phyloP scores from a whole-genome alignment of 92 coral and sea anemone species.

The Parazoanthus darwini region DNA sequence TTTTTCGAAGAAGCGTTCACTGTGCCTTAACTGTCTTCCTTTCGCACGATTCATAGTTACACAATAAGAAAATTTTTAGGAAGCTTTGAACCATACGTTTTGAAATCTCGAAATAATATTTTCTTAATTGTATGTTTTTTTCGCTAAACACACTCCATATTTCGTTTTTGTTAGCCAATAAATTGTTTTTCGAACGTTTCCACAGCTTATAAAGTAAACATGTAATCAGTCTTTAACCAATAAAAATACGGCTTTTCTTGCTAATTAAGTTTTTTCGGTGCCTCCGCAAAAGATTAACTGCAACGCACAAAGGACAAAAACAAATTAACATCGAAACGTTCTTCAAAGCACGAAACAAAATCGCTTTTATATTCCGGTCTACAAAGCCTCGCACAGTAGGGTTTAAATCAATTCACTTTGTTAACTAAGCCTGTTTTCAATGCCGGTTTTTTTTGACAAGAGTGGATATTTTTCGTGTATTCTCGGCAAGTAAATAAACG shows the following conservation, averaged over 20 bases:
- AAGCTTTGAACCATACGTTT: neutral
- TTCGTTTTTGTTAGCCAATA: neutral
- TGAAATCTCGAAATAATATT: neutral
- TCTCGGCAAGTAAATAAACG: too few relatives aligned
- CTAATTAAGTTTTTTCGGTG: neutral
- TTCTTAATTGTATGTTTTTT: neutral
- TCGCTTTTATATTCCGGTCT: neutral
- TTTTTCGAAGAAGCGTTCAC: slow-evolving; percentile 17
- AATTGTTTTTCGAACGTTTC: neutral
- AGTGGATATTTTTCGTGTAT: neutral
- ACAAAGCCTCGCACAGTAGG: neutral
- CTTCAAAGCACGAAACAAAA: neutral
- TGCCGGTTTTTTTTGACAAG: neutral
- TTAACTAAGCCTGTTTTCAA: too few relatives aligned
- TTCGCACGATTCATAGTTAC: neutral
- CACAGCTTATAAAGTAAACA: neutral
- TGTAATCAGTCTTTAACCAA: neutral
- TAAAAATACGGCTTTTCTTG: neutral
- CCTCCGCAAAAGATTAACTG: neutral
- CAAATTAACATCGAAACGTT: neutral
- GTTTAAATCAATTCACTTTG: neutral
- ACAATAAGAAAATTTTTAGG: neutral
- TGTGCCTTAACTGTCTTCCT: neutral
- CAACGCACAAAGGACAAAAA: neutral
- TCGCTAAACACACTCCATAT: neutral